Base-by-base conservation (phyloP, 2,888 invertebrate genomes). In the Gastracanthus pulcherrimus region DNA sequence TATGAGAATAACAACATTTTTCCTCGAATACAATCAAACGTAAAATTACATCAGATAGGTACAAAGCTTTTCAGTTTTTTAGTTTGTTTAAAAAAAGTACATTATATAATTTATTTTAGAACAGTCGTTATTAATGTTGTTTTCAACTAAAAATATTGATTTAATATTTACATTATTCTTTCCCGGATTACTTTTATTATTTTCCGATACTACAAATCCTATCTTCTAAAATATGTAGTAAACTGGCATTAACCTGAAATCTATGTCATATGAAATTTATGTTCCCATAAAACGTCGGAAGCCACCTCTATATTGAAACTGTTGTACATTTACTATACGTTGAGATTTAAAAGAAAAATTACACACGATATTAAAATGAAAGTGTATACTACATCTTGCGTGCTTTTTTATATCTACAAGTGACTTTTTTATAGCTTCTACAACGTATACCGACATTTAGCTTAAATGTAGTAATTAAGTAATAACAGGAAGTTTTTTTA, bases 211-310 rank as follows among this genome's bases (percentile, higher is more conserved):
- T 51, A 19, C 51, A 75, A 64, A 75, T 75, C 36, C 51, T 76
- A 76, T 51, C 64, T 38, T 66, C 51, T 76, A 38, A 76, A 76
- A 66, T 76, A 66, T 76, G 75, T 76, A 76, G 75, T 76, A 66
- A 76, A 76, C 55, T 41, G 62, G 38, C 34, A 78, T 78, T 71
- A 78, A 62, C 51, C 64, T 78, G 48, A 78, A 64, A 78, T 64
- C 69, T 64, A 78, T 71, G 51, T 71, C 45, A 71, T 19, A 38
- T 38, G 71, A 51, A 70, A 78, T 78, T 71, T 78, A 71, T 71
- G 62, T 34, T n/a, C 29, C 51, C 34, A 38, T 78, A 78, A 78
- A 78, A 71, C 29, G 55, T 69, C 23, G 48, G 34, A 38, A 76
- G 55, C 23, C n/a, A 51, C 19, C 11, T 45, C 38, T 64, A 55